These are phyloP conservation scores for Emberiza fucata DNA, from an alignment of 2,113 vertebrate genomes.

Conservation along the genomic window DNA sequence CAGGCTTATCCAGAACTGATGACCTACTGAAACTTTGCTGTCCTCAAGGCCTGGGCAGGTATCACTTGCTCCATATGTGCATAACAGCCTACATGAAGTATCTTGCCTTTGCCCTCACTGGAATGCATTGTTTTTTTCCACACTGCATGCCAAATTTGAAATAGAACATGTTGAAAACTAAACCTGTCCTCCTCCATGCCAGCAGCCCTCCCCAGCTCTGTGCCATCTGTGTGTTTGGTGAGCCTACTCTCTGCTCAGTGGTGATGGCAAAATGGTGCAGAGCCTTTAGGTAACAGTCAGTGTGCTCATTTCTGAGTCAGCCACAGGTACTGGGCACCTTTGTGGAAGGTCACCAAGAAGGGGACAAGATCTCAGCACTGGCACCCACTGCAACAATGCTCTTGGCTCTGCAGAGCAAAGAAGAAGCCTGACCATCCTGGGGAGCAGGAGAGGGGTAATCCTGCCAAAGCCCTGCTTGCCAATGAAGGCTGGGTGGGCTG, in stretches of 20 bases:
- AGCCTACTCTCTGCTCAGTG: not conserved
- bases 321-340: not conserved
- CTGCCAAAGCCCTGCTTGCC: not conserved
- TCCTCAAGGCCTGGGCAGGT: not conserved
- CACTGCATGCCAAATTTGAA: not conserved
- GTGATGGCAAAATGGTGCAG: not conserved
- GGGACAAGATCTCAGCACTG: not conserved
- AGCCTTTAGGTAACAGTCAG: rapidly evolving
- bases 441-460: not conserved
- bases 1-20: not conserved
- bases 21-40: not conserved
- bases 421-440: not conserved
- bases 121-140: not conserved
- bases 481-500: not conserved
- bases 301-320: not conserved
- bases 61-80: not conserved
- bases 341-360: not conserved
- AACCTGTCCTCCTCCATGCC: constrained; percentile 19
- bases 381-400: not conserved
- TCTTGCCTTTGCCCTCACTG: not conserved
- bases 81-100: not conserved
- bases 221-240: not conserved
- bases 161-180: constrained; percentile 21
- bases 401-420: not conserved
- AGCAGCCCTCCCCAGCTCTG: not conserved